Conservation (phyloP, 2,113 vertebrate genomes). For the Clarias gariepinus region DNA sequence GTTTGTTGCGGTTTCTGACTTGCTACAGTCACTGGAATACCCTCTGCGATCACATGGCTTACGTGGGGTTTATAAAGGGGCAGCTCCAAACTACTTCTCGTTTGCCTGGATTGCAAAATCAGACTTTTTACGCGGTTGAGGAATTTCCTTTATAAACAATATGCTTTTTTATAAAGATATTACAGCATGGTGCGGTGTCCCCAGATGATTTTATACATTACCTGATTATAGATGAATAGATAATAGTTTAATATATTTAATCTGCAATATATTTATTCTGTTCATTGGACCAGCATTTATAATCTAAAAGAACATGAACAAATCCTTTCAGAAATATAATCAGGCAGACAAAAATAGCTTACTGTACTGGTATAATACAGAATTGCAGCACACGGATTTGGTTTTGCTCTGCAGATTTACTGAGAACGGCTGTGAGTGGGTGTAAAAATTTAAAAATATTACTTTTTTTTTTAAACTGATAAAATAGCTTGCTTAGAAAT, state of each 20-base stretch:
- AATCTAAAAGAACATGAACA: not conserved
- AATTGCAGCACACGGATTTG: not conserved
- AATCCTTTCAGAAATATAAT: not conserved
- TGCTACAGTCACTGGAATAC: slow-evolving; percentile 13
- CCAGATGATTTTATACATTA: not conserved
- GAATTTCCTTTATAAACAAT: slow-evolving; percentile 16
- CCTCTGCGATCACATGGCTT: not conserved
- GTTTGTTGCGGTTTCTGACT: not conserved
- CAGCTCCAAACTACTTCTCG: slow-evolving; percentile 10
- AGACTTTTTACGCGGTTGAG: slow-evolving; percentile 19
- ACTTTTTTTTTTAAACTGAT: not conserved
- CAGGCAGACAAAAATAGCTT: not conserved
- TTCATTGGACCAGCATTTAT: not conserved
- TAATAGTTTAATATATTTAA: not conserved
- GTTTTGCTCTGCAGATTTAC: not conserved
- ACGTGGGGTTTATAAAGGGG: slow-evolving; percentile 7
- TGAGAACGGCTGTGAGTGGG: not conserved
- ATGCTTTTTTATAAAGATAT: slow-evolving; percentile 15
- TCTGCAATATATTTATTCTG: not conserved
- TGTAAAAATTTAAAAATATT: not conserved
- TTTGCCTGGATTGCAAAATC: slow-evolving; percentile 41
- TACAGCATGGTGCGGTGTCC: not conserved
- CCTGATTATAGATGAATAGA: no score
- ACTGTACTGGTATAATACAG: not conserved
- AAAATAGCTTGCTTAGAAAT: not conserved